Evolutionary conservation across 2,888 invertebrate species (phyloP), one percentile per base, ranked within the genome.

Genomic region (Malthinus flaveolus): DNA sequence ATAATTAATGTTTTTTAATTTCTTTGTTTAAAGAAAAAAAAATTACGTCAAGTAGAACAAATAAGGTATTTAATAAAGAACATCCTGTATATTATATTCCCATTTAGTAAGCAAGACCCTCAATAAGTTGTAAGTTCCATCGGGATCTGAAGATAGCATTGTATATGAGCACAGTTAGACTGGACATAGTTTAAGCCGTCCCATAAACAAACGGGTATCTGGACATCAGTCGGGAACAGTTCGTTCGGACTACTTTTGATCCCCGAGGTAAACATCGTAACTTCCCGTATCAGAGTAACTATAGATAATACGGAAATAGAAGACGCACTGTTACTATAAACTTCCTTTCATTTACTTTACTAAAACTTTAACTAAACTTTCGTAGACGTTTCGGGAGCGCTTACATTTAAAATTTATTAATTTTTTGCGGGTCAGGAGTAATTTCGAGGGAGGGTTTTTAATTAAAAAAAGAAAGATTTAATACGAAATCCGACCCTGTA

Each of bases 151-250:
- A 77, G 78, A 78, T 78, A 78, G 78, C 77, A 75, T 78, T 78
- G 77, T 78, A 78, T 78, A 78, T 76, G 78, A 76, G 77, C 74
- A 74, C 75, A 75, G 78, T 78, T 78, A 77, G 78, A 77, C 75
- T 77, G 77, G 78, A 78, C 78, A 76, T 77, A 78, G 78, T 78
- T 78, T 78, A 78, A 78, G 77, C 78, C 78, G 74, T 78, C 76
- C 71, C 77, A 78, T 78, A 78, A 78, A 78, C 76, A 77, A 78
- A 73, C 71, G 73, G 75, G 76, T 78, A 78, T 78, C 77, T 75
- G 75, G 76, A 74, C 76, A 78, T 77, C 77, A 78, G 77, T 76
- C 76, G 77, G 76, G 75, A 77, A 74, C 76, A 77, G 76, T 74
- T 73, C 62, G 52, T 56, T 56, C 62, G 62, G 56, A 59, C 56